Evolutionary conservation across 1,140 invertebrate genomes (phyloP).

Genomic region (Aphelenchoides besseyi): DNA sequence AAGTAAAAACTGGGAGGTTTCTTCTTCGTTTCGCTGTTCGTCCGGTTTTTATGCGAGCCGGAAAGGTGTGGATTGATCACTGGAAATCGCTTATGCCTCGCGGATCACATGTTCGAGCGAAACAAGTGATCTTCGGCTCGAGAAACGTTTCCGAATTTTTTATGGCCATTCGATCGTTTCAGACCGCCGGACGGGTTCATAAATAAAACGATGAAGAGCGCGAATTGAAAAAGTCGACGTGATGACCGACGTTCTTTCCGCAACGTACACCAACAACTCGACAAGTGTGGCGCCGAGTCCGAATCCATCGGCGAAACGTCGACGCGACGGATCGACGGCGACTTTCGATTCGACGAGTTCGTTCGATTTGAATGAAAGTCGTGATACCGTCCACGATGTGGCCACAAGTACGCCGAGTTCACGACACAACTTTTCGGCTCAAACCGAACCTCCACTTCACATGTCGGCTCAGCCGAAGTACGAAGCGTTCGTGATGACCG

Average conservation of each 20-base stretch:
- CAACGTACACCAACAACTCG: background rate
- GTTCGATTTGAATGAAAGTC: background rate
- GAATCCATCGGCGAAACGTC: background rate
- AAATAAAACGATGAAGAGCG: too few relatives aligned
- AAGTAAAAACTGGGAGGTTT: too few relatives aligned
- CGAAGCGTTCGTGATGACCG: slow-evolving; percentile 95
- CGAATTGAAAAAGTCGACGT: too few relatives aligned
- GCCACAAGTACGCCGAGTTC: background rate
- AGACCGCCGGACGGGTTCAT: too few relatives aligned
- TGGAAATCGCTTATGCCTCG: too few relatives aligned
- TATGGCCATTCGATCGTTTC: too few relatives aligned
- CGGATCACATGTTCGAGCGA: too few relatives aligned
- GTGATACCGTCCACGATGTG: slow-evolving; percentile 1
- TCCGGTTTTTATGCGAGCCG: too few relatives aligned
- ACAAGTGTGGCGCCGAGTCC: background rate
- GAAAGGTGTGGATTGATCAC: too few relatives aligned
- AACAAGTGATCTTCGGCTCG: too few relatives aligned
- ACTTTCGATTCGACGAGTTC: slow-evolving; percentile 1
- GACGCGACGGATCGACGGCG: slow-evolving; percentile 3
- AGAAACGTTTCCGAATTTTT: too few relatives aligned
- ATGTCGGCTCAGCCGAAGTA: slow-evolving; percentile 65
- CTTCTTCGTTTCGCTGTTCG: too few relatives aligned
- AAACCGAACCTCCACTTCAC: background rate
- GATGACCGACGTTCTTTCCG: slow-evolving; percentile 3
- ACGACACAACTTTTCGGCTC: slow-evolving; percentile 8